These are phyloP conservation scores for Taurulus bubalis DNA, from an alignment of 2,113 vertebrate species.

Conservation along the genomic window DNA sequence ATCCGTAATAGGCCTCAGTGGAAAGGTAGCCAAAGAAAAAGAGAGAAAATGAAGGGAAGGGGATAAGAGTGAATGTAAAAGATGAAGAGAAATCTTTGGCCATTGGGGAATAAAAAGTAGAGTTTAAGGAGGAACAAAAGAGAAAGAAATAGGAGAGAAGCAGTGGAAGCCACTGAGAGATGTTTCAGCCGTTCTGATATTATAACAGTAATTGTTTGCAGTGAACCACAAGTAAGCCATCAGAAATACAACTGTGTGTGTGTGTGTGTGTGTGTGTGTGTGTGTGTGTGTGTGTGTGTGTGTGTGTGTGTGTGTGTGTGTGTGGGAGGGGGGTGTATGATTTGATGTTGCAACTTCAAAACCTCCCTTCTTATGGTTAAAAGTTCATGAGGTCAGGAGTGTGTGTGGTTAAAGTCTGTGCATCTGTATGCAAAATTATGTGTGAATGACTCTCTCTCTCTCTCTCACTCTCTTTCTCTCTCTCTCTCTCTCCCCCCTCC, in stretches of 20 bases:
- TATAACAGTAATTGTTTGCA: conserved; percentile 82
- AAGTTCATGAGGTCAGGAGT: conserved; percentile 80
- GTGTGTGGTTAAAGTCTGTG: conserved; percentile 65
- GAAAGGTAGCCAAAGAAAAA: conserved; percentile 57
- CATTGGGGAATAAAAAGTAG: conserved; percentile 7
- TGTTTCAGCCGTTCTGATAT: conserved; percentile 78
- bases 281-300: conserved; percentile 53
- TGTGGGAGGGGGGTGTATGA: conserved; percentile 23
- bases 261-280: conserved; percentile 53
- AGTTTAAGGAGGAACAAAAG: conserved; percentile 7
- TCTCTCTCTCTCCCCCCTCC: neutral
- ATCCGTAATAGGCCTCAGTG: conserved; percentile 77
- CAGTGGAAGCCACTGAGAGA: neutral
- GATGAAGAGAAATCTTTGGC: conserved; percentile 18
- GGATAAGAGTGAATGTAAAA: neutral
- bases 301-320: conserved; percentile 53
- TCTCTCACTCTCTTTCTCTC: neutral
- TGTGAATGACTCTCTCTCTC: conserved; percentile 6
- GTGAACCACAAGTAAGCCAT: conserved; percentile 77
- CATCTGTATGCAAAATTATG: conserved; percentile 24
- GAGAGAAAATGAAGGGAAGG: conserved; percentile 20
- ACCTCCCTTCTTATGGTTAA: conserved; percentile 76
- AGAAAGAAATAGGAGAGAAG: conserved; percentile 15
- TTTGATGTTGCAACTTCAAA: conserved; percentile 59
- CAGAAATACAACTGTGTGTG: conserved; percentile 47